A percentile compares a stretch with the other conserved stretches of the same genome.
Conservation (phyloP, 2,888 invertebrate species). For the Dicyrtoma fusca region DNA sequence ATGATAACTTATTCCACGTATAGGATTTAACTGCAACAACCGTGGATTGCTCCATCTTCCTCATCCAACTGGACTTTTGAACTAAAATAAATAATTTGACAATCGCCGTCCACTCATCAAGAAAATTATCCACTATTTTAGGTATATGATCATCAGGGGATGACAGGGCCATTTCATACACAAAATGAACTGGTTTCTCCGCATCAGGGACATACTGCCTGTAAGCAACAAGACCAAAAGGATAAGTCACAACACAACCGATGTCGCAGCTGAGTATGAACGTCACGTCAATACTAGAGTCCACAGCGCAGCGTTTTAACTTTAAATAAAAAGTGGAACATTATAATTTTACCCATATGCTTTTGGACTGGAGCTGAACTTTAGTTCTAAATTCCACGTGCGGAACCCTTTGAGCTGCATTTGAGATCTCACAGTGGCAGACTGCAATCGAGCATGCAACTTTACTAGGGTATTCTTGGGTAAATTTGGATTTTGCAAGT, state of each 20-base stretch:
- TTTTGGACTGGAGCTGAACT: constrained; percentile 40
- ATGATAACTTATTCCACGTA: constrained; percentile 84
- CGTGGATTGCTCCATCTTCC: constrained; percentile 43
- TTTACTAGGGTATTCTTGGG: constrained; percentile 58
- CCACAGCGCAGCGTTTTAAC: no score
- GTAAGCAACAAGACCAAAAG: constrained; percentile 40
- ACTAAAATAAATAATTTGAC: constrained; percentile 85
- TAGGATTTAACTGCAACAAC: constrained; percentile 83
- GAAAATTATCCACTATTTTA: constrained; percentile 80
- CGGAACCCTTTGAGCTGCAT: constrained; percentile 63
- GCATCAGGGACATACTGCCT: constrained; percentile 65
- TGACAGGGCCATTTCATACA: constrained; percentile 77
- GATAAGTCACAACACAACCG: constrained; percentile 1
- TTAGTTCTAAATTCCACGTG: constrained; percentile 84
- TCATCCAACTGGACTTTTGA: constrained; percentile 64
- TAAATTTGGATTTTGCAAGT: constrained; percentile 34
- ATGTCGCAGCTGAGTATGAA: no score
- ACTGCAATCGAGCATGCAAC: constrained; percentile 76
- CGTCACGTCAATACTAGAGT: no score
- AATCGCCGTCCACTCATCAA: constrained; percentile 92
- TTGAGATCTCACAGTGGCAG: constrained; percentile 72
- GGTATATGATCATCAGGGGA: constrained; percentile 75
- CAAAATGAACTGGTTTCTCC: constrained; percentile 84
- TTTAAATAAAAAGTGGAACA: neutral
- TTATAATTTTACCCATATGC: constrained; percentile 14